These are phyloP conservation scores for Eulemur macaco DNA, from an alignment of 2,113 vertebrate species.

Conservation along the genomic window DNA sequence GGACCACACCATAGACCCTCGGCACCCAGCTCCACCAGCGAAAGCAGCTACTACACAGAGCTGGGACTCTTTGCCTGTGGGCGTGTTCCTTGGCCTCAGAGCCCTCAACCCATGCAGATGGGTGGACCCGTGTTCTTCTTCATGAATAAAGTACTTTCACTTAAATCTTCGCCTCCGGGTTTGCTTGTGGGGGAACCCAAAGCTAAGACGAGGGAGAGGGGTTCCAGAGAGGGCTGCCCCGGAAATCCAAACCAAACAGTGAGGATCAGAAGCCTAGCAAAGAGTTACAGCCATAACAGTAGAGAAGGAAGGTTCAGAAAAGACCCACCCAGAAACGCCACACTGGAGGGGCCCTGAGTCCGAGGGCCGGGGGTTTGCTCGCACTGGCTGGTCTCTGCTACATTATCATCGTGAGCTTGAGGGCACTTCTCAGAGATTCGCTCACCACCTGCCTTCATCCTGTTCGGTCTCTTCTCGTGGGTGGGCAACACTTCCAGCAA, in stretches of 20 bases:
- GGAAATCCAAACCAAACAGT: background rate
- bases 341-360: background rate
- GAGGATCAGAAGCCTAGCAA: background rate
- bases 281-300: background rate
- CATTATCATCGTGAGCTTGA: background rate
- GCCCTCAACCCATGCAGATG: background rate
- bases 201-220: background rate
- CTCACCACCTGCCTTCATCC: background rate
- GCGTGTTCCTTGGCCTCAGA: background rate
- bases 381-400: background rate
- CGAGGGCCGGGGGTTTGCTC: background rate
- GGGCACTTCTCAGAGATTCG: background rate
- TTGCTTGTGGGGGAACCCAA: background rate
- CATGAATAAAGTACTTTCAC: background rate
- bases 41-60: accelerated
- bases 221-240: background rate
- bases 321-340: background rate
- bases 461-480: background rate
- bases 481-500: background rate
- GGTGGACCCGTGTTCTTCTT: background rate
- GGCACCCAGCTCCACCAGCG: accelerated
- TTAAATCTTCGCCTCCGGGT: background rate
- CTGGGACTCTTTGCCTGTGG: background rate
- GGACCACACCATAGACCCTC: background rate
- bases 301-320: background rate